Evolutionary conservation across 2,113 vertebrate species (phyloP).

Genomic region (Edolisoma coerulescens): DNA sequence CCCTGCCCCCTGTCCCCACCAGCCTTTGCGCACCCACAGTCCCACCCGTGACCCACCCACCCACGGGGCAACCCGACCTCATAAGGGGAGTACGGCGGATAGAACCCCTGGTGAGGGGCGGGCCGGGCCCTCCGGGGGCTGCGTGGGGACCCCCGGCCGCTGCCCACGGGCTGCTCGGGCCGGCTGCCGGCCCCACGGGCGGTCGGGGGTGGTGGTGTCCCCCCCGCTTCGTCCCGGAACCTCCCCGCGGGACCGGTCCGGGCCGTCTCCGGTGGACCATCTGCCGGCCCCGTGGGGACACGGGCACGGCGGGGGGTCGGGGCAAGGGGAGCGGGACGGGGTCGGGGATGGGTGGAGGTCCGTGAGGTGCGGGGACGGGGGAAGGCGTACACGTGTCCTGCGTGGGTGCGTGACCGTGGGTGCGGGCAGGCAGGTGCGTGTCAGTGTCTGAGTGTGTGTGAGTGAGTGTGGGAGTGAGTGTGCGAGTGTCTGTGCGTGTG

Average conservation of each 20-base stretch:
- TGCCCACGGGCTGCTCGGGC: not conserved
- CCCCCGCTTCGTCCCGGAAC: not conserved
- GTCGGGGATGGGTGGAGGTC: not conserved
- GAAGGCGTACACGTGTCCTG: fast-evolving
- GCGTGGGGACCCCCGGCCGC: not conserved
- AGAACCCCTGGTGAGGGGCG: not conserved
- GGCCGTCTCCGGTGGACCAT: not conserved
- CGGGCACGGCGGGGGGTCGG: too few relatives aligned
- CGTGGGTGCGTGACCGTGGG: not conserved
- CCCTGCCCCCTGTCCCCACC: not conserved
- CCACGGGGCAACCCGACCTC: not conserved
- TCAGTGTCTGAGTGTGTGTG: not conserved
- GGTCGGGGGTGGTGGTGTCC: not conserved
- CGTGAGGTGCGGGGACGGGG: not conserved
- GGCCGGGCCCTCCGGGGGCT: not conserved
- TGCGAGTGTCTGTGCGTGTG: not conserved
- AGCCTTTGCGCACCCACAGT: not conserved
- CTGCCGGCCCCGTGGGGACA: not conserved
- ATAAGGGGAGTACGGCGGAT: fast-evolving
- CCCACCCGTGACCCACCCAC: not conserved
- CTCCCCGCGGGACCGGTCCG: not conserved
- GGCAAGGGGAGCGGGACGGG: not conserved
- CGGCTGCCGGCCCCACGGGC: not conserved
- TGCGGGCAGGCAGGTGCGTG: not conserved
- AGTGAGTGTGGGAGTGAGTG: not conserved